Evolutionary conservation across 2,888 invertebrate genomes (phyloP), one percentile per base, ranked within the genome.

Genomic region (Meteorus colon): DNA sequence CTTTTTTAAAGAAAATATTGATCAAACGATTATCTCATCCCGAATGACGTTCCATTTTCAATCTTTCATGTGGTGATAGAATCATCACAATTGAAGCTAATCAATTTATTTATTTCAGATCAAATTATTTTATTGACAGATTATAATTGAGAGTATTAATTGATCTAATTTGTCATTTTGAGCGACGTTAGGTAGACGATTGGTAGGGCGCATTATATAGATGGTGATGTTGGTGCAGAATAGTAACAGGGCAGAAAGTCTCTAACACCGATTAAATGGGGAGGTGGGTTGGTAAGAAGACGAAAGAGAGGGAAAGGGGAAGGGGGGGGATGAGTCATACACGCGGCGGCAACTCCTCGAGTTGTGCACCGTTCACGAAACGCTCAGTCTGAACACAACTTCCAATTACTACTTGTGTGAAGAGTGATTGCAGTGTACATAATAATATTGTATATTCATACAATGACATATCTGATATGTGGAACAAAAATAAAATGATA

Each of bases 361-460:
- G 31, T 65, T 48, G 76, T 73, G 67, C 59, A 48, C 72, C 72
- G 72, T 45, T 70, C 72, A 31, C 72, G 45, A 24, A 65, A 48
- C 24, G 16, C n/a, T 78, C 74, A 74, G 78, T 78, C 66, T 73
- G 78, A 78, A 71, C 74, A 60, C 51, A 74, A 76, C 73, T 76
- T 48, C 41, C 74, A 31, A 70, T 48, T 62, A 73, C 71, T 62
- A 76, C 74, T 76, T 73, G 71, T 62, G 69, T 4, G 29, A 27
- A 34, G 12, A 45, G 5, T 2, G 27, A 62, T 29, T 27, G 6
- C 12, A 41, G 41, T 41, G 41, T 55, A 55, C 2, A 19, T 8
- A 19, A n/a, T 4, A 55, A 55, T 8, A 48, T 19, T 12, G 41
- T 6, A 55, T 55, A 0, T 19, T 3, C 8, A 5, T 55, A 19